Percentiles rank a stretch among this genome's conserved stretches.
These are phyloP conservation scores for Noctuana brunneofusca DNA, from an alignment of 2,888 invertebrate genomes.

Conservation along the genomic window DNA sequence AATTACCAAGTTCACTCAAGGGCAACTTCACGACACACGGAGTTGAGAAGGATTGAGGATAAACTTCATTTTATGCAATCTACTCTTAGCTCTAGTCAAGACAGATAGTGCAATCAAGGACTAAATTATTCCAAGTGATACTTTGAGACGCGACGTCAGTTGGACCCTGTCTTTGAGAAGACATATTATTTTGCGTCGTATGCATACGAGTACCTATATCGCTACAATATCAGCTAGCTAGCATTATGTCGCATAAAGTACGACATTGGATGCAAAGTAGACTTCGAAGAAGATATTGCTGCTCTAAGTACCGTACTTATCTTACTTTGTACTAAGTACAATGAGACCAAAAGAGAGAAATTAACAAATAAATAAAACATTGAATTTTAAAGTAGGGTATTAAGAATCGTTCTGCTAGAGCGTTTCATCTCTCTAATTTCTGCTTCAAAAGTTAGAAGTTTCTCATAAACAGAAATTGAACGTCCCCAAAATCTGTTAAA, in stretches of 20 bases:
- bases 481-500: neutral
- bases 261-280: neutral
- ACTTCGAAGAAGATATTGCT: neutral
- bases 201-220: neutral
- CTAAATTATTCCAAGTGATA: neutral
- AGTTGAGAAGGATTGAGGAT: too few species aligned
- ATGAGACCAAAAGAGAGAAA: neutral
- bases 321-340: neutral
- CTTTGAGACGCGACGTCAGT: neutral
- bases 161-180: slow-evolving; percentile 1
- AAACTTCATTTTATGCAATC: too few species aligned
- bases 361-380: slow-evolving; percentile 5
- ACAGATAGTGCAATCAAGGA: neutral
- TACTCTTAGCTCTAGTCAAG: neutral
- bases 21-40: too few species aligned
- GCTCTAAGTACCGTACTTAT: neutral
- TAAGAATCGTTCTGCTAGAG: neutral
- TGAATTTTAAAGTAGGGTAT: slow-evolving; percentile 5
- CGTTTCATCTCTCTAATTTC: neutral
- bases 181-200: neutral
- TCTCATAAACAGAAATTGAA: neutral
- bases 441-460: neutral
- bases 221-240: neutral
- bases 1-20: too few species aligned
- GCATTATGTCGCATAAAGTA: neutral